These are phyloP conservation scores for Malthinus seriepunctatus DNA, from an alignment of 2,888 invertebrate species.

Conservation along the genomic window DNA sequence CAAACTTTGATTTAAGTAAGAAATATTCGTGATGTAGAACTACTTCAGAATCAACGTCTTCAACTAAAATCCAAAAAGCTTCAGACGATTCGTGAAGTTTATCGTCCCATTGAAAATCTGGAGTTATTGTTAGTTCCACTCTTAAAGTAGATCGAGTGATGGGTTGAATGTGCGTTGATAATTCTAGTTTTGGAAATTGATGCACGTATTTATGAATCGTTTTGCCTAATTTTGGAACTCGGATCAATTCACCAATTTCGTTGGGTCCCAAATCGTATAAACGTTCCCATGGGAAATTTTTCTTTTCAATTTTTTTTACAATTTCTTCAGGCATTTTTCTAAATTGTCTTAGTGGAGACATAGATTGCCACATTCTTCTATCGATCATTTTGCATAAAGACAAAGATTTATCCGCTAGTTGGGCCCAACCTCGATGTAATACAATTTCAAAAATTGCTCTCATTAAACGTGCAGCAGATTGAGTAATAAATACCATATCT, in stretches of 20 bases:
- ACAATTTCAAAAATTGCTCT: constrained; percentile 98
- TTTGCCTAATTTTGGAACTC: constrained; percentile 91
- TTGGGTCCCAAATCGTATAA: constrained; percentile 95
- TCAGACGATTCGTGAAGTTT: constrained; percentile 83
- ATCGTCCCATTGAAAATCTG: constrained; percentile 99
- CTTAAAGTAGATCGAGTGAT: constrained; percentile 91
- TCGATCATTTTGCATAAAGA: constrained; percentile 99
- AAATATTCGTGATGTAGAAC: constrained; percentile 94
- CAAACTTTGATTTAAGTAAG: constrained; percentile 92
- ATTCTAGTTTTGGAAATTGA: constrained; percentile 94
- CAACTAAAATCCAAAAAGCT: constrained; percentile 87
- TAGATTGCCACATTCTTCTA: constrained; percentile 98
- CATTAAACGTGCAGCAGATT: constrained; percentile 93
- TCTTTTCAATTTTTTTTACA: constrained; percentile 97
- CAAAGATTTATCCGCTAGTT: constrained; percentile 92
- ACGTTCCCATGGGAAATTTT: constrained; percentile 91
- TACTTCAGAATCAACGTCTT: constrained; percentile 86
- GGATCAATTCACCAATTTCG: constrained; percentile 93
- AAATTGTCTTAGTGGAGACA: constrained; percentile 97
- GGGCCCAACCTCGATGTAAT: constrained; percentile 90
- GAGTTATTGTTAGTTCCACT: constrained; percentile 95
- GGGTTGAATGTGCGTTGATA: constrained; percentile 97
- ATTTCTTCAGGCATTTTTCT: constrained; percentile 97
- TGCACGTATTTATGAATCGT: constrained; percentile 95
- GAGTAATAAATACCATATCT: constrained; percentile 99